Evolutionary conservation across 2,888 invertebrate genomes (phyloP).

Genomic region (Brenthis ino): DNA sequence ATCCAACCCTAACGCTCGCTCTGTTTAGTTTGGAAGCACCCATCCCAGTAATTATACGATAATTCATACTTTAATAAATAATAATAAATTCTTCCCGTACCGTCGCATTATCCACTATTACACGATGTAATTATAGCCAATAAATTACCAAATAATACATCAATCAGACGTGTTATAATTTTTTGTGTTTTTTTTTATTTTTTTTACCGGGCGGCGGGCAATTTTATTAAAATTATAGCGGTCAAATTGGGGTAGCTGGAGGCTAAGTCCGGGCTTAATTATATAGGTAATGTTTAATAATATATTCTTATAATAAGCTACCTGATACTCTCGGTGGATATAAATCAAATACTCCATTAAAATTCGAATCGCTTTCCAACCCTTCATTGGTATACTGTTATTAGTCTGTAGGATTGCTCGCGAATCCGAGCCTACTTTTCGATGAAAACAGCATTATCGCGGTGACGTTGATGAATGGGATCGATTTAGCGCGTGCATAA

Average conservation of each 20-base stretch:
- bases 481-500: constrained; percentile 47
- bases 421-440: constrained; percentile 64
- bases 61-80: constrained; percentile 83
- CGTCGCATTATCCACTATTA: constrained; percentile 78
- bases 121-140: constrained; percentile 80
- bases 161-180: constrained; percentile 83
- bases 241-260: constrained; percentile 77
- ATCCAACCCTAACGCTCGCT: constrained; percentile 75
- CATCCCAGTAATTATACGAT: constrained; percentile 81
- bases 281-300: constrained; percentile 82
- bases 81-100: constrained; percentile 78
- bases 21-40: constrained; percentile 79
- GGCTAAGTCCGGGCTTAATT: constrained; percentile 78
- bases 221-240: constrained; percentile 81
- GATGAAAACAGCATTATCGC: constrained; percentile 63
- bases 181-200: constrained; percentile 72
- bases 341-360: constrained; percentile 83
- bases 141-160: constrained; percentile 83
- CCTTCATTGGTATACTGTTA: constrained; percentile 73
- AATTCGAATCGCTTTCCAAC: constrained; percentile 70
- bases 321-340: constrained; percentile 74
- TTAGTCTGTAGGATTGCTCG: constrained; percentile 65
- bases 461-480: constrained; percentile 56
- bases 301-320: constrained; percentile 82
- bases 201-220: constrained; percentile 69